These are phyloP conservation scores for Limnodromus scolopaceus DNA, from an alignment of 2,797 vertebrate species.

Conservation along the genomic window DNA sequence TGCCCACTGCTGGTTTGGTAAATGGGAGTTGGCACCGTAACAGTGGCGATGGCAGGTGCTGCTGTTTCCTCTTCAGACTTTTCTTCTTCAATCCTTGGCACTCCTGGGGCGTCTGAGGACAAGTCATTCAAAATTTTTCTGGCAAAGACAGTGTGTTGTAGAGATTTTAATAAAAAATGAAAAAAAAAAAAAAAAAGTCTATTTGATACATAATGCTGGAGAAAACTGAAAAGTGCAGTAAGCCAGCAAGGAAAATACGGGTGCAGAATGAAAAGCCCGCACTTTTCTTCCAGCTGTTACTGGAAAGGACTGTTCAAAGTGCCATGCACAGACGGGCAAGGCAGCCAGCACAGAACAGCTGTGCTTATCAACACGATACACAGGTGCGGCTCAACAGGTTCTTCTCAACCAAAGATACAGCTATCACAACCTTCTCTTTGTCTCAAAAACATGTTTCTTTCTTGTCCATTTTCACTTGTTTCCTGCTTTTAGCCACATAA, in stretches of 20 bases:
- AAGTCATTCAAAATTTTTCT: slow-evolving; percentile 99
- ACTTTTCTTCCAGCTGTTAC: neutral
- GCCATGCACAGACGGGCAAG: neutral
- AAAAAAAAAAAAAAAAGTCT: neutral
- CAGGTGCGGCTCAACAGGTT: neutral
- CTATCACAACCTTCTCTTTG: neutral
- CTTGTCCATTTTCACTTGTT: neutral
- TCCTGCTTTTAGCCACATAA: slow-evolving; percentile 7
- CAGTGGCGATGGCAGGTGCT: slow-evolving; percentile 93
- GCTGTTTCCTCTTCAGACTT: slow-evolving; percentile 96
- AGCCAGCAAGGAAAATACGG: neutral
- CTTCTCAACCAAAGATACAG: neutral
- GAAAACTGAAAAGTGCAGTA: neutral
- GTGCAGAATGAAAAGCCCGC: neutral
- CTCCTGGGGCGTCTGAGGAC: slow-evolving; percentile 94
- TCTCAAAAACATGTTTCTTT: neutral
- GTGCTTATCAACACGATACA: neutral
- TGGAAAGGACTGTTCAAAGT: neutral
- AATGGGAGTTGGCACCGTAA: slow-evolving; percentile 98
- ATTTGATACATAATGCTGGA: neutral
- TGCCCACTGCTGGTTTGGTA: slow-evolving; percentile 99
- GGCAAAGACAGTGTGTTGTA: slow-evolving; percentile 64
- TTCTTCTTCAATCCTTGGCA: slow-evolving; percentile 97
- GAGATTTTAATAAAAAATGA: slow-evolving; percentile 64
- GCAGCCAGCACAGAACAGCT: neutral